These are phyloP conservation scores for Rallus limicola DNA, from an alignment of 2,113 vertebrate genomes.

Conservation along the genomic window DNA sequence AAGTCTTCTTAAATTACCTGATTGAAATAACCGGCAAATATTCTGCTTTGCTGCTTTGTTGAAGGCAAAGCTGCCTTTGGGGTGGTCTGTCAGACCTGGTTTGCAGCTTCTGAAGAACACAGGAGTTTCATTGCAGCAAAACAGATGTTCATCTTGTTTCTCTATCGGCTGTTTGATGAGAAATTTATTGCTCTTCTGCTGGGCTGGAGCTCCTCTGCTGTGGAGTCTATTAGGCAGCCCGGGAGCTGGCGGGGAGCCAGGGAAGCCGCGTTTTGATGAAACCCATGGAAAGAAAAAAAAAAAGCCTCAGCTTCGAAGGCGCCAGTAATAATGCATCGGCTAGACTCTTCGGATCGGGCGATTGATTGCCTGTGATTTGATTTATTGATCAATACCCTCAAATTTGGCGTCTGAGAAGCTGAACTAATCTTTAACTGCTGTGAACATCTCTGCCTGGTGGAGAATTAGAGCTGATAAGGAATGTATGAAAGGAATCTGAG, in stretches of 20 bases:
- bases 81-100: conserved; percentile 81
- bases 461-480: conserved; percentile 90
- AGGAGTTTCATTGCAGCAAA: conserved; percentile 85
- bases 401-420: conserved; percentile 92
- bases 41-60: conserved; percentile 60
- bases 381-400: conserved; percentile 97
- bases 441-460: conserved; percentile 87
- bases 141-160: conserved; percentile 88
- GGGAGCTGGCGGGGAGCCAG: conserved; percentile 82
- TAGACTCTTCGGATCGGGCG: conserved; percentile 91
- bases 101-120: conserved; percentile 79
- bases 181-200: conserved; percentile 88
- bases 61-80: conserved; percentile 76
- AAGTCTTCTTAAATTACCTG: conserved; percentile 83
- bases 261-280: conserved; percentile 81
- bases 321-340: conserved; percentile 93
- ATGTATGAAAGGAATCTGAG: conserved; percentile 89
- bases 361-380: conserved; percentile 98
- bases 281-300: conserved; percentile 61
- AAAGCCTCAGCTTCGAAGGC: conserved; percentile 78
- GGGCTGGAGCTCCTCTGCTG: conserved; percentile 82
- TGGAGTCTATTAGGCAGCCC: conserved; percentile 83
- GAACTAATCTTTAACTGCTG: conserved; percentile 92
- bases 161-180: conserved; percentile 88
- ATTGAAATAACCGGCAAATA: conserved; percentile 79